phyloP scores from a whole-genome alignment of 64 coral and sea anemone genomes.

The Astreopora myriophthalma region DNA sequence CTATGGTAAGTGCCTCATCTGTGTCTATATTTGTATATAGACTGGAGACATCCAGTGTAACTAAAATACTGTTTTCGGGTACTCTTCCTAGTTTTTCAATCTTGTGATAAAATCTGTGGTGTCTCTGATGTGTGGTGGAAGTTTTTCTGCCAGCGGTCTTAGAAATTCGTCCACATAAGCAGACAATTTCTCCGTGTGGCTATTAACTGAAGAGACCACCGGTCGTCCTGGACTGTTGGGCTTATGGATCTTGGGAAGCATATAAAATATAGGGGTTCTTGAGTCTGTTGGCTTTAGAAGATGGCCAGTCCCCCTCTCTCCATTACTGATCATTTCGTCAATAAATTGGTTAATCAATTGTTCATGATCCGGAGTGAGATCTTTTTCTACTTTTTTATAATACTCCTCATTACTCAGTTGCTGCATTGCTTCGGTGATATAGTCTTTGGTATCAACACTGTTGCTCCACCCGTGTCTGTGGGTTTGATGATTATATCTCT shows the following conservation, averaged over 20 bases:
- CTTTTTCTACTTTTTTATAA: slow-evolving; percentile 45
- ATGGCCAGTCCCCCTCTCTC: background rate
- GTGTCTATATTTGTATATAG: no score
- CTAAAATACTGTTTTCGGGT: no score
- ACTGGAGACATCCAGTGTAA: no score
- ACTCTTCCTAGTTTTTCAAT: background rate
- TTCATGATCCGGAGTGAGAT: slow-evolving; percentile 8
- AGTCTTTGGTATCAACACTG: no score
- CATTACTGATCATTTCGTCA: slow-evolving; percentile 1
- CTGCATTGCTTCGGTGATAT: no score
- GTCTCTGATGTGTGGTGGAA: background rate
- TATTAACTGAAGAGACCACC: background rate
- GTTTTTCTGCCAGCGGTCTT: background rate
- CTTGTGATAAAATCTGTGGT: background rate
- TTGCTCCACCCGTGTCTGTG: background rate
- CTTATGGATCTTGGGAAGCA: slow-evolving; percentile 52
- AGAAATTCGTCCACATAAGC: background rate
- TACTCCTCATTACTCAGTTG: slow-evolving; percentile 45
- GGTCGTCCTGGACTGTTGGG: slow-evolving; percentile 20
- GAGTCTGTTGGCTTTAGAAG: slow-evolving; percentile 44
- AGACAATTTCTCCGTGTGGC: slow-evolving; percentile 1
- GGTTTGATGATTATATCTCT: background rate
- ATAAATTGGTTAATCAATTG: slow-evolving; percentile 37
- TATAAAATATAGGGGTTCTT: slow-evolving; percentile 47
- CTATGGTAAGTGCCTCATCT: no score